These are phyloP conservation scores for Hexactinellida sp. DNA, from an alignment of 37 sponge, comb jelly and placozoan genomes.

Conservation along the genomic window DNA sequence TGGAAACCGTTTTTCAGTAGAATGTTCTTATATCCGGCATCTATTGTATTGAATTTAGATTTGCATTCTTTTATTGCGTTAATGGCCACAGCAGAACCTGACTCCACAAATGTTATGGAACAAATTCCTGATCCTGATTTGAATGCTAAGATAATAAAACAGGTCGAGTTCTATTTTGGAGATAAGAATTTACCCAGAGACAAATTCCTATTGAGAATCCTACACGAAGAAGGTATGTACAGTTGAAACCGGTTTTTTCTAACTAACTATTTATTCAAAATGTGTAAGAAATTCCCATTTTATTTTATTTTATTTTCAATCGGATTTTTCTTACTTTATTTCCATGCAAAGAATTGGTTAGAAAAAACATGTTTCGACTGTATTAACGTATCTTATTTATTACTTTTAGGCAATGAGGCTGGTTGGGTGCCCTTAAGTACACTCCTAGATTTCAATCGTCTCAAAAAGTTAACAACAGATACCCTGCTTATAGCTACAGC, in stretches of 20 bases:
- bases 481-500: slow-evolving; percentile 35
- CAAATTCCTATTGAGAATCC: slow-evolving; percentile 47
- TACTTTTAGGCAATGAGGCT: background rate
- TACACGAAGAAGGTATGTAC: slow-evolving; percentile 8
- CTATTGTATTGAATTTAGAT: no score
- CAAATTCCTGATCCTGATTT: background rate
- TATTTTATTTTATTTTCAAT: no score
- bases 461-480: slow-evolving; percentile 62
- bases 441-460: slow-evolving; percentile 63
- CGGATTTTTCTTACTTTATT: no score
- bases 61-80: no score
- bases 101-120: background rate
- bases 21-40: no score
- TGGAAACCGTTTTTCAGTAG: no score
- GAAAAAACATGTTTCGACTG: no score
- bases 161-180: slow-evolving; percentile 72
- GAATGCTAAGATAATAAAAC: background rate
- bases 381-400: no score
- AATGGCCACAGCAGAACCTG: background rate
- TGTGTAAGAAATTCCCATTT: no score
- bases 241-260: no score
- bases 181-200: slow-evolving; percentile 67
- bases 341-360: no score
- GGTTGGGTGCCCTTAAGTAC: slow-evolving; percentile 44
- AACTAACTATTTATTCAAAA: no score